Base-by-base conservation (phyloP, 1,140 invertebrate genomes). In the Lepidurus packardi region DNA sequence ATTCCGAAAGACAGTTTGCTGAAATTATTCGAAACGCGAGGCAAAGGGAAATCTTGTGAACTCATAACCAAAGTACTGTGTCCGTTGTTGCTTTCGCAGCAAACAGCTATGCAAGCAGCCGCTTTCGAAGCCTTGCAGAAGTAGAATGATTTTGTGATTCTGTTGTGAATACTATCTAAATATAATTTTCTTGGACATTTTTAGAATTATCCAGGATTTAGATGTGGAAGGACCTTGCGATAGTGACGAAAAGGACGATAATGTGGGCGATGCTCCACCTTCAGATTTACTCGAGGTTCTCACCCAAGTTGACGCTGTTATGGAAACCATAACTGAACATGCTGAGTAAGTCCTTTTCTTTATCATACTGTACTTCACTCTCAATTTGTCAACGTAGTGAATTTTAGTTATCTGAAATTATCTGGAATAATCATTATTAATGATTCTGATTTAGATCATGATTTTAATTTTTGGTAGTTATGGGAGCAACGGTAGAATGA, bases 61-160 rank as follows among this genome's bases (percentile, higher is more conserved):
- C n/a, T 65, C 3, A 65, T 65, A 13, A 65, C n/a, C 42, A 65
- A 47, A 34, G 43, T 25, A 21, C 43, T 77, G 16, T 43, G 75
- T 44, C 75, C 75, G 7, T 43, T 25, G 16, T 21, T 77, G 9
- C 25, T 77, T 42, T 34, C 43, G 7, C 43, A 45, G 8, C 75
- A 77, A 77, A 45, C 75, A 1, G 43, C 75, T 11, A 11, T 43
- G 24, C 75, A 77, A 24, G 24, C 47, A 9, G 75, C 75, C 10
- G 43, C 75, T 5, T 77, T 45, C 42, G 24, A 47, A 47, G 16
- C 47, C 6, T 34, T 77, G 9, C 75, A 43, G 1, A 77, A 77
- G 75, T 77, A 77, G 16, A 24, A 21, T 45, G 1, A 43, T 42
- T 0, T 43, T 21, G 6, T 13, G 10, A 21, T 42, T 77, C 9